Conservation (phyloP, 2,113 vertebrate genomes). For the Odontesthes bonariensis region DNA sequence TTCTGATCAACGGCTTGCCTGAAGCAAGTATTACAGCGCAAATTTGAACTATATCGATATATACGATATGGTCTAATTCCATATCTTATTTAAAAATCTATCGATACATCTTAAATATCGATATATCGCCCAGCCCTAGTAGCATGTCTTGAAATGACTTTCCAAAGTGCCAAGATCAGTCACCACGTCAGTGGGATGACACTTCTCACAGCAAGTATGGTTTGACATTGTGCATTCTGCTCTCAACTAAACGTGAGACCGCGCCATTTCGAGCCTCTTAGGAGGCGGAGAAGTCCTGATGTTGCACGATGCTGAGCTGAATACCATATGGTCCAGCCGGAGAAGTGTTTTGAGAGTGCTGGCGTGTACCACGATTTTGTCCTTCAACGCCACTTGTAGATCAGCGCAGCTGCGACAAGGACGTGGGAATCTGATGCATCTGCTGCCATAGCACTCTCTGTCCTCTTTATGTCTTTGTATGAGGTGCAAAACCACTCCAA, state of each 20-base stretch:
- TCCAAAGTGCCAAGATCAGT: slow-evolving; percentile 64
- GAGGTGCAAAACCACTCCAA: slow-evolving; percentile 25
- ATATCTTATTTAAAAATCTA: no score
- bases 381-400: slow-evolving; percentile 61
- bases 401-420: slow-evolving; percentile 61
- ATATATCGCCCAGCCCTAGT: no score
- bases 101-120: no score
- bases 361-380: slow-evolving; percentile 41
- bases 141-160: slow-evolving; percentile 66
- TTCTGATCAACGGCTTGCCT: no score
- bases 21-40: no score
- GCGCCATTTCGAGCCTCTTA: slow-evolving; percentile 44
- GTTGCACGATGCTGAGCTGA: slow-evolving; percentile 55
- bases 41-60: no score
- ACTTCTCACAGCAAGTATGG: slow-evolving; percentile 60
- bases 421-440: slow-evolving; percentile 68
- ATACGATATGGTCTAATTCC: no score
- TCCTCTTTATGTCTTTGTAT: slow-evolving; percentile 54
- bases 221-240: slow-evolving; percentile 68
- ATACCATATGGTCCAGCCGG: slow-evolving; percentile 61
- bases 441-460: slow-evolving; percentile 63
- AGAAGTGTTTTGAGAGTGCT: slow-evolving; percentile 36
- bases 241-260: slow-evolving; percentile 48
- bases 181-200: slow-evolving; percentile 58
- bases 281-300: slow-evolving; percentile 53